A percentile compares a stretch with the other conserved stretches of the same genome.
Evolutionary conservation across 2,797 vertebrate genomes (phyloP).

Genomic region (Pterois miles): DNA sequence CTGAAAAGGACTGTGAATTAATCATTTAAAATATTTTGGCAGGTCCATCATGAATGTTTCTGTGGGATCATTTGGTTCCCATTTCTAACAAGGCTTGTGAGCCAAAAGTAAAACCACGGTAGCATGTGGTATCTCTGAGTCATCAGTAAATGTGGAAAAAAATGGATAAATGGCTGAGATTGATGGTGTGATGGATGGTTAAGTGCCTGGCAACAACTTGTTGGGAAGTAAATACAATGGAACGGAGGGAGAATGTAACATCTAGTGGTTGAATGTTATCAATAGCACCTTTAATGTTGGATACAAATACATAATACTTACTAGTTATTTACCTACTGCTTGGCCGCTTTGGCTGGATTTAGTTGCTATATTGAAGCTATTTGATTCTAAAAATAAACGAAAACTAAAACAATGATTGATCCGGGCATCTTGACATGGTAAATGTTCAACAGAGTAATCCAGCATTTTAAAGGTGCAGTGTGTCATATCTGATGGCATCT

Average conservation of each 20-base stretch:
- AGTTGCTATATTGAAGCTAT: neutral
- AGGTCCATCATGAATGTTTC: rapidly evolving
- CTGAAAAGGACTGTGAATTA: too few species aligned
- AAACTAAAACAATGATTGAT: neutral
- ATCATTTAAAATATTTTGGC: too few species aligned
- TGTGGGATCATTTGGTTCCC: too few species aligned
- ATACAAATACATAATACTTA: neutral
- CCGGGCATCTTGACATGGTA: neutral
- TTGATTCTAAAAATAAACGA: neutral
- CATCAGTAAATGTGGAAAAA: too few species aligned
- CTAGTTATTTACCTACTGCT: neutral
- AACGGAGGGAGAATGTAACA: rapidly evolving
- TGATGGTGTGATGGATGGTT: too few species aligned
- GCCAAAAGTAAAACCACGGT: rapidly evolving
- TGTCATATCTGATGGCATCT: neutral
- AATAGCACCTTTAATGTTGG: neutral
- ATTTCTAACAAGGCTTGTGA: too few species aligned
- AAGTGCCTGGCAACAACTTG: too few species aligned
- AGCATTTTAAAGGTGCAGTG: neutral
- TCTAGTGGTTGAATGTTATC: too few species aligned
- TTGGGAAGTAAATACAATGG: too few species aligned
- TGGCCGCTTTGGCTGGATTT: neutral
- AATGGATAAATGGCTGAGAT: too few species aligned
- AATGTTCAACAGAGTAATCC: neutral
- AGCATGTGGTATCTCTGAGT: too few species aligned